Percentiles rank a stretch among this genome's conserved stretches.
phyloP scores from a whole-genome alignment of 1,140 invertebrate species.

The Drosophila leontia region DNA sequence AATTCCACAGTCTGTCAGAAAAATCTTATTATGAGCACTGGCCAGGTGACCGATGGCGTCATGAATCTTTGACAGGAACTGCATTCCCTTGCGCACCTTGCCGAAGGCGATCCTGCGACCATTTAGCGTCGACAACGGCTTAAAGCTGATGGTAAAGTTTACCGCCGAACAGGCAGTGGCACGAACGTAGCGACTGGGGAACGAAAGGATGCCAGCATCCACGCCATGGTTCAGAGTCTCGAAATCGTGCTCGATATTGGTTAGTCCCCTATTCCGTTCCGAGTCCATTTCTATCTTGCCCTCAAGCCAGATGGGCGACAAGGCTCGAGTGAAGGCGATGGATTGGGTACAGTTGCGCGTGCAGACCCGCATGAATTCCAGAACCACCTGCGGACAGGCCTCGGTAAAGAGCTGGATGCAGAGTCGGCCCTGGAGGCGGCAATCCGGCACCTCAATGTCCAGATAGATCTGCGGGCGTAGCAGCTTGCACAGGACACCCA shows the following conservation, averaged over 20 bases:
- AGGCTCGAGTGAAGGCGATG: conserved; percentile 52
- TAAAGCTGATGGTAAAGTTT: conserved; percentile 73
- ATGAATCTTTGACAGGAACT: conserved; percentile 58
- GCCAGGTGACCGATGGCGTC: conserved; percentile 54
- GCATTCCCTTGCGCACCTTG: conserved; percentile 67
- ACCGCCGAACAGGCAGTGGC: conserved; percentile 34
- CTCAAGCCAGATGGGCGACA: conserved; percentile 73
- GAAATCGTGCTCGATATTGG: conserved; percentile 73
- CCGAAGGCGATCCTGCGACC: conserved; percentile 72
- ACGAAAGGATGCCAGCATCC: conserved; percentile 72
- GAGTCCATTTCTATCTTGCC: conserved; percentile 46
- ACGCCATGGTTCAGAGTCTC: conserved; percentile 76
- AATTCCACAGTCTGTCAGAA: conserved; percentile 54
- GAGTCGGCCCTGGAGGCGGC: conserved; percentile 57
- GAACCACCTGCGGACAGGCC: conserved; percentile 70
- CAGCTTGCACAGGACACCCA: conserved; percentile 61
- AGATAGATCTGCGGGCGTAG: conserved; percentile 71
- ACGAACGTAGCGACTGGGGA: conserved; percentile 68
- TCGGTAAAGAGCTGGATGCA: conserved; percentile 74
- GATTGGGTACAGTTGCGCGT: conserved; percentile 10
- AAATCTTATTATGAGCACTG: conserved; percentile 37
- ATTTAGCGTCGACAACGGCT: conserved; percentile 67
- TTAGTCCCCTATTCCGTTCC: conserved; percentile 21
- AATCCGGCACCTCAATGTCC: conserved; percentile 51
- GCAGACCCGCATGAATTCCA: conserved; percentile 72